Conservation (phyloP, 2,888 invertebrate genomes). For the Tanypteryx hageni region DNA sequence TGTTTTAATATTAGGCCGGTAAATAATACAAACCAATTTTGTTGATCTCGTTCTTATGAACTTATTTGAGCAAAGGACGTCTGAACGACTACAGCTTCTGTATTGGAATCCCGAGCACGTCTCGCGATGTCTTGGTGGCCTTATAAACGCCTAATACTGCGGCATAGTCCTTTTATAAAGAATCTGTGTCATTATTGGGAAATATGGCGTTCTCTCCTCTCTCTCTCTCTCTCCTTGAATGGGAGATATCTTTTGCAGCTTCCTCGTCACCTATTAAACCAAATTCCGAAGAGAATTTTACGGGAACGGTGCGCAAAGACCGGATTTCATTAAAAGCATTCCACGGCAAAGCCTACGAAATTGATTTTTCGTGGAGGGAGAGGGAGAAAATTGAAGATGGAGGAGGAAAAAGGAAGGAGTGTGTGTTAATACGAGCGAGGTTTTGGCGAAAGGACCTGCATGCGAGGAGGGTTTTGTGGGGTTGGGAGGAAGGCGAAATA, state of each 20-base stretch:
- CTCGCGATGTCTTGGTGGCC: neutral
- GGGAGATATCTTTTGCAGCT: conserved; percentile 35
- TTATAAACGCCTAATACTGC: neutral
- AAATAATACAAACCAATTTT: neutral
- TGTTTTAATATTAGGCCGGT: too few relatives aligned
- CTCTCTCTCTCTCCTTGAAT: neutral
- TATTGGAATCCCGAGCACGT: neutral
- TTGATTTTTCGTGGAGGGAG: conserved; percentile 45
- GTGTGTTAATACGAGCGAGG: neutral
- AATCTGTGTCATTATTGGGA: conserved; percentile 38
- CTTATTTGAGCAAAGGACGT: neutral
- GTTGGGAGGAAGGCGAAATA: neutral
- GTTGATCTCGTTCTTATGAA: neutral
- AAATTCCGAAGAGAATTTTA: conserved; percentile 54
- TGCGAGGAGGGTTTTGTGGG: neutral
- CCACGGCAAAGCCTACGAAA: conserved; percentile 49
- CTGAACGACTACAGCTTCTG: neutral
- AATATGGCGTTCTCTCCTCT: conserved; percentile 17
- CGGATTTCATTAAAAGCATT: conserved; percentile 61
- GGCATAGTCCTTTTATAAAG: conserved; percentile 7
- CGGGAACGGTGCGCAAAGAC: conserved; percentile 8
- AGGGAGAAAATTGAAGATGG: neutral
- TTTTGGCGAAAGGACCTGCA: conserved; percentile 5
- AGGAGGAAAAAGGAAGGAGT: neutral
- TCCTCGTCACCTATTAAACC: conserved; percentile 54